Conservation (phyloP, 2,888 invertebrate genomes). For the Orthosia gothica region DNA sequence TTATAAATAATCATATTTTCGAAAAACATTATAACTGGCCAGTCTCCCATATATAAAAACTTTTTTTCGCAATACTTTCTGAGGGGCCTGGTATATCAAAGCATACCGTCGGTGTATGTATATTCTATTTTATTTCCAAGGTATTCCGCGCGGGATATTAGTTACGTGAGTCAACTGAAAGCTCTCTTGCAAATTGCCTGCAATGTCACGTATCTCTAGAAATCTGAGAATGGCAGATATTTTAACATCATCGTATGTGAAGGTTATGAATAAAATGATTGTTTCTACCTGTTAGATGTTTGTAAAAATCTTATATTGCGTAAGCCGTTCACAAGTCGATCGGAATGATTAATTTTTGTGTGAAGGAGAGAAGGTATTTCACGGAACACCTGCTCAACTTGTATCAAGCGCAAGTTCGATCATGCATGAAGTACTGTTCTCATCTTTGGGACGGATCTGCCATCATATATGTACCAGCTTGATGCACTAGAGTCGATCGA, state of each 20-base stretch:
- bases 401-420: too few species aligned
- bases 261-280: constrained; percentile 9
- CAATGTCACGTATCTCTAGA: constrained; percentile 15
- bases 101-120: not conserved
- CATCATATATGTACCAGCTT: too few species aligned
- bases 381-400: too few species aligned
- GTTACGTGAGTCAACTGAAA: constrained; percentile 20
- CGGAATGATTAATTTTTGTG: too few species aligned
- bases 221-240: constrained; percentile 7
- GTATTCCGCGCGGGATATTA: not conserved
- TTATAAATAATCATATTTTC: too few species aligned
- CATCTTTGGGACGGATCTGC: too few species aligned
- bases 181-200: constrained; percentile 11
- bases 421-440: too few species aligned
- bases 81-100: constrained; percentile 15
- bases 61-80: too few species aligned
- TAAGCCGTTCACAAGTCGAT: not conserved
- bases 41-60: too few species aligned
- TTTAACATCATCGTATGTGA: not conserved
- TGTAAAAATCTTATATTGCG: not conserved
- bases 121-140: not conserved
- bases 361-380: too few species aligned
- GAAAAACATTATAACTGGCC: too few species aligned
- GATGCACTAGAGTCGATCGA: too few species aligned
- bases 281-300: not conserved